Evolutionary conservation across 1,140 invertebrate species (phyloP), one percentile per base, ranked within the genome.

Genomic region (Lepidurus arcticus): DNA sequence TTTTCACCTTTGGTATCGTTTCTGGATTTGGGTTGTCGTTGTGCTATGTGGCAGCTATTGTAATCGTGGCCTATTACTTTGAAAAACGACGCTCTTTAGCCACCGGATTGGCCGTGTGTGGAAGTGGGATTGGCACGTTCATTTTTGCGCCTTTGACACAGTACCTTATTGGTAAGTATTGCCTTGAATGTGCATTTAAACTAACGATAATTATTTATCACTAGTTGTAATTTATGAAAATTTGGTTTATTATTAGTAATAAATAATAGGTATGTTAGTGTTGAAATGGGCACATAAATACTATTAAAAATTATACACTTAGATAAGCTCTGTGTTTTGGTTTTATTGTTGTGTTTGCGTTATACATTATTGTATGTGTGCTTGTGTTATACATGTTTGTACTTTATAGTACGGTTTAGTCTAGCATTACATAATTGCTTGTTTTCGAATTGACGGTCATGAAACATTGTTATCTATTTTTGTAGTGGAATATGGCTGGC

Each of bases 21-120:
- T 90, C 94, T 2, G 94, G 94, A 1, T 92, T 95, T 81, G 94
- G 94, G 9, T 86, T 97, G 79, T 93, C 94, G 74, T 85, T 96
- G 34, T 94, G 94, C 82, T 95, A 93, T 83, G 84, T 86, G 7
- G 92, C 94, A 1, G 93, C 93, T 0, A 92, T 95, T 1, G 96
- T 98, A 0, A 95, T 96, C 81, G 96, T 98, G 4, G 95, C 96
- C 1, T 97, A 96, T 83, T 98, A 98, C 84, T 98, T 98, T 84
- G 96, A 98, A 81, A 93, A 93, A 81, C 92, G 90, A 82, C 86
- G 96, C 75, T 96, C 95, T 0, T 89, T 98, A 73, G 96, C 96
- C 0, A 98, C 95, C 0, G 96, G 96, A 0, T 87, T 98, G 34
- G 93, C 95, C 0, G 94, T 97, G 1, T 96, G 94, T 83, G 95